Evolutionary conservation across 2,113 vertebrate genomes (phyloP).

Genomic region (Casuarius casuarius): DNA sequence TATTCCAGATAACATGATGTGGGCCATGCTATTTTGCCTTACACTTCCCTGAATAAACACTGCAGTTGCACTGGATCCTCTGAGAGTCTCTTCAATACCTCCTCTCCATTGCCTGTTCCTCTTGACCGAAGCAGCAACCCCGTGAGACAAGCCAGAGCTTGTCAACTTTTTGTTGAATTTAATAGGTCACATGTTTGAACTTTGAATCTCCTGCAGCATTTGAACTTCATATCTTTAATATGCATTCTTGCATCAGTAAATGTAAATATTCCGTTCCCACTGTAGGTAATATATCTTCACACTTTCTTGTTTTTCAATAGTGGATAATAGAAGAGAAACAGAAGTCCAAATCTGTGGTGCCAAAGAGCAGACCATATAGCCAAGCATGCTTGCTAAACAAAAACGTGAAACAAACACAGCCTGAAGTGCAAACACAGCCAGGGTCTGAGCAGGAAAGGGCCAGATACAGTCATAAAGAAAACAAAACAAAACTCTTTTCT

Average conservation of each 20-base stretch:
- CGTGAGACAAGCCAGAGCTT: not conserved
- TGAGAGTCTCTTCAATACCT: not conserved
- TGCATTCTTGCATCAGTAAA: not conserved
- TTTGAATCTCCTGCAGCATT: not conserved
- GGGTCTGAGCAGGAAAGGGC: not conserved
- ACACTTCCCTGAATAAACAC: not conserved
- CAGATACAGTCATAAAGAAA: not conserved
- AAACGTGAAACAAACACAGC: not conserved
- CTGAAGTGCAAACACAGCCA: conserved; percentile 2
- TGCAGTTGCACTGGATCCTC: not conserved
- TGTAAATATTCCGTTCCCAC: not conserved
- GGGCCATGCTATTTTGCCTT: not conserved
- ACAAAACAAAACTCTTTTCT: not conserved
- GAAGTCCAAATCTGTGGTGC: not conserved
- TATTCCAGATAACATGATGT: not conserved
- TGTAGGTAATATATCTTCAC: not conserved
- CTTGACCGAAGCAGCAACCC: not conserved
- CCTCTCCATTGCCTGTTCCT: not conserved
- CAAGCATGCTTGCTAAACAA: not conserved
- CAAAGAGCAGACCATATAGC: not conserved
- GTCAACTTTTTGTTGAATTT: not conserved
- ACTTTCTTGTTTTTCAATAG: not conserved
- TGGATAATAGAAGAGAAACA: not conserved
- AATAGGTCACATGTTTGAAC: not conserved
- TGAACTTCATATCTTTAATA: not conserved